Evolutionary conservation across 2,797 vertebrate genomes (phyloP).

Genomic region (Sebastes kiyomatsui): DNA sequence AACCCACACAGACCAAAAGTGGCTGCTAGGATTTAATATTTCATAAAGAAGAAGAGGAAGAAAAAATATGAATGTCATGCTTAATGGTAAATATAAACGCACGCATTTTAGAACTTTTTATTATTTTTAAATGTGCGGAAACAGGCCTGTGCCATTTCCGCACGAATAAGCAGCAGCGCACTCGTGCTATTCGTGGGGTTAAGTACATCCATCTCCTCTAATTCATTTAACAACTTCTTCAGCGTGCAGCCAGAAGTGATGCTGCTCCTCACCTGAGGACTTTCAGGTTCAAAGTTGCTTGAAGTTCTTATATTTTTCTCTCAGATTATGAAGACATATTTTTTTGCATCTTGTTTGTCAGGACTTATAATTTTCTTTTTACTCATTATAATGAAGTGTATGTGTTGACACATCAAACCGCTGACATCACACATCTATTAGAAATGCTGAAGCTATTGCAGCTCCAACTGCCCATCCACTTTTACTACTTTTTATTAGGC

Average conservation of each 20-base stretch:
- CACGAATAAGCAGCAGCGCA: slow-evolving; percentile 35
- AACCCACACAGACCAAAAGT: slow-evolving; percentile 35
- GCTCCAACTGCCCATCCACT: slow-evolving; percentile 55
- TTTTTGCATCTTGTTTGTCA: not conserved
- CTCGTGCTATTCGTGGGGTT: slow-evolving; percentile 57
- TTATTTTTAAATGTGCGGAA: slow-evolving; percentile 19
- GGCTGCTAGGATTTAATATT: slow-evolving; percentile 47
- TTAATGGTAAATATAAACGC: slow-evolving; percentile 25
- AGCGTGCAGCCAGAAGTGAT: slow-evolving; percentile 30
- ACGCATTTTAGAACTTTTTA: slow-evolving; percentile 2
- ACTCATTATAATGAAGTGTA: not conserved
- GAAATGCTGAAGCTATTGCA: slow-evolving; percentile 30
- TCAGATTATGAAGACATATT: not conserved
- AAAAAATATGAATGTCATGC: not conserved
- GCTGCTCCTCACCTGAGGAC: slow-evolving; percentile 30
- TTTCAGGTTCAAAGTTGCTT: not conserved
- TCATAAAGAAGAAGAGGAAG: not conserved
- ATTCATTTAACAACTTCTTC: slow-evolving; percentile 62
- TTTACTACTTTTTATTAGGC: slow-evolving; percentile 67
- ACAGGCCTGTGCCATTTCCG: slow-evolving; percentile 42
- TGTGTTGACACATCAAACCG: slow-evolving; percentile 25
- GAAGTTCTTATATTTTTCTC: not conserved
- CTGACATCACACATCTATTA: slow-evolving; percentile 48
- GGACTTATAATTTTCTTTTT: not conserved
- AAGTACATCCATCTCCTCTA: slow-evolving; percentile 55